These are phyloP conservation scores for Kryphioiulus occultus DNA, from an alignment of 2,888 invertebrate genomes.

Conservation along the genomic window DNA sequence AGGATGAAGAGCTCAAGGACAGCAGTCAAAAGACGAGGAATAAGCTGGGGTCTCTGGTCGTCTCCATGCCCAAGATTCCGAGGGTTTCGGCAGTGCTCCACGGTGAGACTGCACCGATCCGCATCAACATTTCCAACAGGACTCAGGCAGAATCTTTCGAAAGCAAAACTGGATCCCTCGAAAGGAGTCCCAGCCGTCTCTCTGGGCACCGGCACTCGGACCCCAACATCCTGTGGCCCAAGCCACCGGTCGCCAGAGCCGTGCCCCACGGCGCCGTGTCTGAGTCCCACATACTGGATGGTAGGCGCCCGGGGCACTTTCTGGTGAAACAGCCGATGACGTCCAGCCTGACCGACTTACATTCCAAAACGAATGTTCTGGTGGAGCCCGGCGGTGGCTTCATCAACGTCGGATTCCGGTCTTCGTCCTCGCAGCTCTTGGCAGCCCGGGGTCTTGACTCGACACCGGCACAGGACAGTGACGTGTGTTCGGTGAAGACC, in stretches of 20 bases:
- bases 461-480: background rate
- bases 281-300: background rate
- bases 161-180: background rate
- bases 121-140: background rate
- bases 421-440: conserved; percentile 47
- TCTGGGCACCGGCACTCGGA: conserved; percentile 55
- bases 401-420: conserved; percentile 48
- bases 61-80: conserved; percentile 47
- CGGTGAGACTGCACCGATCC: background rate
- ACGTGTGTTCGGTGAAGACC: background rate
- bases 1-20: background rate
- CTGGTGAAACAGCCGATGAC: conserved; percentile 50
- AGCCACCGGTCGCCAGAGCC: conserved; percentile 37
- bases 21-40: conserved; percentile 49
- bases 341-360: conserved; percentile 56
- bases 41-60: conserved; percentile 56
- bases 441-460: conserved; percentile 6
- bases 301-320: background rate
- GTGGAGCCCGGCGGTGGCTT: conserved; percentile 45
- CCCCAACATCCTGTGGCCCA: conserved; percentile 55
- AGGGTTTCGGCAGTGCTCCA: background rate
- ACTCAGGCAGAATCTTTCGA: conserved; percentile 79
- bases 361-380: conserved; percentile 44
- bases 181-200: conserved; percentile 44
- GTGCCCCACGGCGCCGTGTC: background rate